Evolutionary conservation across 2,797 vertebrate species (phyloP), one percentile per base, ranked within the genome.

Genomic region (Momotus momota): DNA sequence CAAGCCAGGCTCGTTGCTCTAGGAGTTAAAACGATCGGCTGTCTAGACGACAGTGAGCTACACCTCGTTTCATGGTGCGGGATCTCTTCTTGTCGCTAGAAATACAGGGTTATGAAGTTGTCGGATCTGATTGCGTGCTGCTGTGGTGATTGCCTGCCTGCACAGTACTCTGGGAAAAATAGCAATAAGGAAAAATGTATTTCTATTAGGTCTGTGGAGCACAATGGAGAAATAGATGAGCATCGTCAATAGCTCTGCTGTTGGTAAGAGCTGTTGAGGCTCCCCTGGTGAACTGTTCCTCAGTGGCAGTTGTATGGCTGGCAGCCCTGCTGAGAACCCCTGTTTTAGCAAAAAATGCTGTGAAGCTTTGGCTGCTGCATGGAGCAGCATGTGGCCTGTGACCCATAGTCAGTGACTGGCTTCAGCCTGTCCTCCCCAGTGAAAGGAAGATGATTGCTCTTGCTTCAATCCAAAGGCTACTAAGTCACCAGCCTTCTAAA

Each of bases 1-100:
- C 96, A 96, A 95, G 95, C 88, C 78, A 95, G 94, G 94, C 95
- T 95, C 93, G 95, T 96, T 95, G 86, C 94, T 95, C 91, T 88
- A 23, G 91, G 96, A 94, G 88, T 90, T 79, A 73, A 90, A 87
- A 95, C 5, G n/a, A 88, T 96, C 74, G n/a, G 41, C 81, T 94
- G 96, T 97, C 96, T 97, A 97, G 96, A 96, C 95, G 85, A 89
- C 74, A 65, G 79, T 12, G 57, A 89, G 8, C 84, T 96, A 82
- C 86, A 92, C 94, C 88, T 93, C 57, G 27, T 71, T 96, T 55
- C 67, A 95, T 92, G 89, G 81, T 92, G 67, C 11, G 25, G 29
- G 41, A 54, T 78, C 26, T 58, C 0, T 4, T 65, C 45, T 64
- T 2, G 35, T 43, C 45, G 31, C 84, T 57, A 89, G 95, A 93